These are phyloP conservation scores for Cephus runcator DNA, from an alignment of 2,888 invertebrate genomes.

Conservation along the genomic window DNA sequence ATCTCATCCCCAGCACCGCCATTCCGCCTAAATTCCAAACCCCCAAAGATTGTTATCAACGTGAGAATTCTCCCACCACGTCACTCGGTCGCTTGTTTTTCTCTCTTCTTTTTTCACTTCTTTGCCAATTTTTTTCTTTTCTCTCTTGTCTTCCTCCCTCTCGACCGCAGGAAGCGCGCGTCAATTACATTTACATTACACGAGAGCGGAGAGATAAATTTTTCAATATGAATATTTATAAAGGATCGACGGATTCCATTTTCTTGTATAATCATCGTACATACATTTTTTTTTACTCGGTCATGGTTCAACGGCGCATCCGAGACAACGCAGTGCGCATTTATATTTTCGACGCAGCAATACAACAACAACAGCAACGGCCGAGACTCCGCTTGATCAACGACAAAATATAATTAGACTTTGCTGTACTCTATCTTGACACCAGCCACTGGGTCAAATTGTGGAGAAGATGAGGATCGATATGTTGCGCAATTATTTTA, in stretches of 20 bases:
- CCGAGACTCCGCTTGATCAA: background rate
- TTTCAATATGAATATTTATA: conserved; percentile 30
- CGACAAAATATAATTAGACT: background rate
- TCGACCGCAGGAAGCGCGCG: background rate
- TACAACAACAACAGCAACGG: background rate
- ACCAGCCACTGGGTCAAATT: conserved; percentile 14
- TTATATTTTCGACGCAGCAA: background rate
- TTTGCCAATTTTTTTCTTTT: background rate
- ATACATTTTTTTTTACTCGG: background rate
- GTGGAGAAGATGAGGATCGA: conserved; percentile 35
- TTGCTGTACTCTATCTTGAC: background rate
- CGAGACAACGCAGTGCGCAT: background rate
- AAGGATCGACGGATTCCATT: conserved; percentile 16
- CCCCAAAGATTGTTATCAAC: too few species aligned
- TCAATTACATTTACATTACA: conserved; percentile 37
- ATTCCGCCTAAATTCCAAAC: too few species aligned
- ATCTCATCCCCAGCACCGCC: background rate
- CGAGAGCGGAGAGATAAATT: conserved; percentile 31
- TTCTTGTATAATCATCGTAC: conserved; percentile 9
- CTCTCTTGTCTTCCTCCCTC: background rate
- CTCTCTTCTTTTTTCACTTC: background rate
- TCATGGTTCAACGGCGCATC: background rate
- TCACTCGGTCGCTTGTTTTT: too few species aligned
- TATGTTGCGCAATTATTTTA: conserved; percentile 47
- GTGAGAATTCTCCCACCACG: too few species aligned